Evolutionary conservation across 2,797 vertebrate species (phyloP).

Genomic region (Chaetodon trifasciatus): DNA sequence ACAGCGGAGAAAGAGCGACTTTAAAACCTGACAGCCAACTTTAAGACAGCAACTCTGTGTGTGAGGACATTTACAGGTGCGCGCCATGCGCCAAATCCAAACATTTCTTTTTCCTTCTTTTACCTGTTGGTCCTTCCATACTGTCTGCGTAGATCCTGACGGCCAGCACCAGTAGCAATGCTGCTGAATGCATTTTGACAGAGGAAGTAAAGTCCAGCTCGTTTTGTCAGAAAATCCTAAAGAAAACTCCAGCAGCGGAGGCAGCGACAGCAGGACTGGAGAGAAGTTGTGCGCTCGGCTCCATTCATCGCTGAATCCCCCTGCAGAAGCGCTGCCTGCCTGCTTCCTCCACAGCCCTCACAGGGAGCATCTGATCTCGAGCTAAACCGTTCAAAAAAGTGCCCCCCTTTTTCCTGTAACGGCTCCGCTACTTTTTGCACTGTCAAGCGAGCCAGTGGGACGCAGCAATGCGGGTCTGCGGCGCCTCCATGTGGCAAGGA

Average conservation of each 20-base stretch:
- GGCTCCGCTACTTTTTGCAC: conserved; percentile 49
- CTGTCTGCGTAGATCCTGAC: conserved; percentile 81
- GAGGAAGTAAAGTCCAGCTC: conserved; percentile 77
- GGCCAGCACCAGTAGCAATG: conserved; percentile 79
- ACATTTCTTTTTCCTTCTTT: conserved; percentile 1
- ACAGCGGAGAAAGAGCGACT: not conserved
- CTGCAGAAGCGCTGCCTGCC: conserved; percentile 56
- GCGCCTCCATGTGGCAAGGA: conserved; percentile 78
- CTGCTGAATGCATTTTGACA: conserved; percentile 74
- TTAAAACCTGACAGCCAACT: conserved; percentile 31
- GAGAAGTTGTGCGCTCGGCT: conserved; percentile 72
- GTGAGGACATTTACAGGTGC: not conserved
- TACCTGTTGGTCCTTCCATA: conserved; percentile 87
- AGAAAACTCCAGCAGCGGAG: conserved; percentile 58
- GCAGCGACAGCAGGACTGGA: conserved; percentile 36
- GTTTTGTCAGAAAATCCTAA: conserved; percentile 68
- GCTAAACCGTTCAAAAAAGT: conserved; percentile 72
- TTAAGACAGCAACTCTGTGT: not conserved
- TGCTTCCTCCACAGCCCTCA: conserved; percentile 71
- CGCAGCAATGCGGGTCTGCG: conserved; percentile 65
- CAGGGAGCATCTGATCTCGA: conserved; percentile 79
- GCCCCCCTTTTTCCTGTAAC: conserved; percentile 22
- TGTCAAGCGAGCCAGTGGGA: conserved; percentile 14
- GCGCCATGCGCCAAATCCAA: not conserved
- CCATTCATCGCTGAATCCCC: conserved; percentile 62